Evolutionary conservation across 2,888 invertebrate genomes (phyloP).

Genomic region (Galeopsomyia nigrocyanea): DNA sequence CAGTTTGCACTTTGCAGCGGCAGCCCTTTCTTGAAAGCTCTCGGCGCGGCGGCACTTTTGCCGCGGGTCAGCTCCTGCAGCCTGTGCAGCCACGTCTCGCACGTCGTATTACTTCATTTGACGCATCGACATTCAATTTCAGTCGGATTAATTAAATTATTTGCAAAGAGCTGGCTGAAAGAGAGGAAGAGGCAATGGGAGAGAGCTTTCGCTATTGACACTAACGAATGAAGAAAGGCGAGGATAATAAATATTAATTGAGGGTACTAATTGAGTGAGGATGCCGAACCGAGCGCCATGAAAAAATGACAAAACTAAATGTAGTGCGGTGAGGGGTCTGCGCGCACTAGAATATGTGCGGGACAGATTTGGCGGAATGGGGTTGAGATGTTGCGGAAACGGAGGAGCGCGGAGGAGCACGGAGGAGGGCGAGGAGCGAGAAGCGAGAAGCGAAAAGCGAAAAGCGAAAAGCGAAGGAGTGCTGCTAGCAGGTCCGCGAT

Average conservation of each 20-base stretch:
- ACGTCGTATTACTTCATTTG: slow-evolving; percentile 63
- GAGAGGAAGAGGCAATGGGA: slow-evolving; percentile 19
- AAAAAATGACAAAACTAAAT: slow-evolving; percentile 16
- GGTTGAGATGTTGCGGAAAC: slow-evolving; percentile 31
- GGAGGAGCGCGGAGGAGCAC: slow-evolving; percentile 26
- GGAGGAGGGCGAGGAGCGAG: slow-evolving; percentile 36
- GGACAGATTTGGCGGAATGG: slow-evolving; percentile 28
- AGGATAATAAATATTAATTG: slow-evolving; percentile 45
- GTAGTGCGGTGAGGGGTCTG: no score
- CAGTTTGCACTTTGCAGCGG: slow-evolving; percentile 48
- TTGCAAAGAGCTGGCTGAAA: slow-evolving; percentile 48
- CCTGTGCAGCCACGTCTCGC: no score
- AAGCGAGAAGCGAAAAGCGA: slow-evolving; percentile 44
- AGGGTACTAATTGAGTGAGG: slow-evolving; percentile 35
- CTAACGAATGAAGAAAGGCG: slow-evolving; percentile 42
- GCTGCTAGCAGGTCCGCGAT: slow-evolving; percentile 64
- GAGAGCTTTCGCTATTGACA: slow-evolving; percentile 35
- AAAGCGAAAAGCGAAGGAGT: slow-evolving; percentile 51
- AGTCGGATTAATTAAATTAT: slow-evolving; percentile 67
- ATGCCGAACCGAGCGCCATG: no score
- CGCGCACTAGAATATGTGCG: slow-evolving; percentile 30
- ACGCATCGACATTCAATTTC: slow-evolving; percentile 64
- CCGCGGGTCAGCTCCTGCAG: no score
- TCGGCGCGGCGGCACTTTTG: slow-evolving; percentile 43
- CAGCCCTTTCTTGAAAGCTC: slow-evolving; percentile 42